Conservation (phyloP, 2,113 vertebrate species). For the Seriola aureovittata region DNA sequence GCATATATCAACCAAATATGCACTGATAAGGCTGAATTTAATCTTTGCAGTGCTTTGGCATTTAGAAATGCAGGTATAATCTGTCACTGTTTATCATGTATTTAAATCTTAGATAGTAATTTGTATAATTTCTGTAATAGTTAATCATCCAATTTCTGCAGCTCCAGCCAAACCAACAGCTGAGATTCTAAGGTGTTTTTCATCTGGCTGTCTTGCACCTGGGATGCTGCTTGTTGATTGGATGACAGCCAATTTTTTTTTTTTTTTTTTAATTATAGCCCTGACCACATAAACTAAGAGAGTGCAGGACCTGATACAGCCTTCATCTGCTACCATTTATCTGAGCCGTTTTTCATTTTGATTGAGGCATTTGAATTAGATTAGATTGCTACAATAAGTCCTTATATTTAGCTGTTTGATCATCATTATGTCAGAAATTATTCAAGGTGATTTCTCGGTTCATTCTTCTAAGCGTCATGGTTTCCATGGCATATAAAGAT, state of each 20-base stretch:
- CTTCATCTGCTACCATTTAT: conserved; percentile 33
- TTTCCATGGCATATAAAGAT: conserved; percentile 3
- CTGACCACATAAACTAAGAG: background rate
- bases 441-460: conserved; percentile 23
- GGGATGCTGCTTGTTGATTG: conserved; percentile 20
- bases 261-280: conserved; percentile 22
- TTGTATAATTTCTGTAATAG: conserved; percentile 18
- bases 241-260: conserved; percentile 27
- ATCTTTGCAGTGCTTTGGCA: conserved; percentile 2
- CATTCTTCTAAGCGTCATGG: background rate
- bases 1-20: conserved; percentile 4
- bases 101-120: conserved; percentile 13
- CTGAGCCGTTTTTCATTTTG: conserved; percentile 21
- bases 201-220: conserved; percentile 35
- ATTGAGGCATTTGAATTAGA: conserved; percentile 33
- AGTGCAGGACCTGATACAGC: background rate
- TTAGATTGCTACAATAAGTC: background rate
- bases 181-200: conserved; percentile 36
- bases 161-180: conserved; percentile 33
- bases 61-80: conserved; percentile 27
- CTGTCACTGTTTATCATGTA: conserved; percentile 3
- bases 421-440: conserved; percentile 28
- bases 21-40: background rate
- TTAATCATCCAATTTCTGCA: conserved; percentile 22
- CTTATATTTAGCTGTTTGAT: conserved; percentile 30